phyloP scores from a whole-genome alignment of 1,140 invertebrate genomes.

The Drosophila pallidifrons region DNA sequence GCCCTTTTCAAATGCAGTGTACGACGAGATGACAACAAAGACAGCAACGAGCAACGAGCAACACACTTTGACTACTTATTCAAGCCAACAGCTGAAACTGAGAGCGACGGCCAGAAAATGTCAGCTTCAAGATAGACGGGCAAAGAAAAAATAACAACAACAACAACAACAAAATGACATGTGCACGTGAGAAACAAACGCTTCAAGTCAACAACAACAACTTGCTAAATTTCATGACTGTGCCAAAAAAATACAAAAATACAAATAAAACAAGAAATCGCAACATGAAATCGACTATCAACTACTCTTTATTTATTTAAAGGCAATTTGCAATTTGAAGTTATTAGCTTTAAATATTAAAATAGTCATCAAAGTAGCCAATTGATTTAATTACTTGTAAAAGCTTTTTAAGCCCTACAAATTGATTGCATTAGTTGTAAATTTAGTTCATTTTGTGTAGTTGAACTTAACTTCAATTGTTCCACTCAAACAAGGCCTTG shows the following conservation, averaged over 20 bases:
- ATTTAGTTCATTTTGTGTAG: no score
- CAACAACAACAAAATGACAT: slow-evolving; percentile 26
- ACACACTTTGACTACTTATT: slow-evolving; percentile 12
- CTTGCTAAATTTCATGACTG: slow-evolving; percentile 31
- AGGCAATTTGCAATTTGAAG: no score
- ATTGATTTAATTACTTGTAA: no score
- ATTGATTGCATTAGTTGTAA: no score
- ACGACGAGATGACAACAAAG: slow-evolving; percentile 5
- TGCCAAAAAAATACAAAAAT: slow-evolving; percentile 28
- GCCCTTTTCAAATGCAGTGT: slow-evolving; percentile 20
- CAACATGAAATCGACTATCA: no score
- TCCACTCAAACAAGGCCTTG: no score
- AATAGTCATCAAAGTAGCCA: no score
- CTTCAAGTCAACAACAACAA: slow-evolving; percentile 40
- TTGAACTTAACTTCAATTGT: no score
- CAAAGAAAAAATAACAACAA: slow-evolving; percentile 20
- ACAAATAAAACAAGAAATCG: not conserved
- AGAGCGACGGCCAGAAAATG: slow-evolving; percentile 49
- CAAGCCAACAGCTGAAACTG: slow-evolving; percentile 12
- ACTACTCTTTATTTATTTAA: no score
- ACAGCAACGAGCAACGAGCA: not conserved
- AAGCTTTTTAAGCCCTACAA: no score
- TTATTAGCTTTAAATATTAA: no score
- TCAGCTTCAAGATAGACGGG: slow-evolving; percentile 50
- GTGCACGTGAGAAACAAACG: slow-evolving; percentile 67